Conservation (phyloP, 2,797 vertebrate species). For the Gambusia yucatana region DNA sequence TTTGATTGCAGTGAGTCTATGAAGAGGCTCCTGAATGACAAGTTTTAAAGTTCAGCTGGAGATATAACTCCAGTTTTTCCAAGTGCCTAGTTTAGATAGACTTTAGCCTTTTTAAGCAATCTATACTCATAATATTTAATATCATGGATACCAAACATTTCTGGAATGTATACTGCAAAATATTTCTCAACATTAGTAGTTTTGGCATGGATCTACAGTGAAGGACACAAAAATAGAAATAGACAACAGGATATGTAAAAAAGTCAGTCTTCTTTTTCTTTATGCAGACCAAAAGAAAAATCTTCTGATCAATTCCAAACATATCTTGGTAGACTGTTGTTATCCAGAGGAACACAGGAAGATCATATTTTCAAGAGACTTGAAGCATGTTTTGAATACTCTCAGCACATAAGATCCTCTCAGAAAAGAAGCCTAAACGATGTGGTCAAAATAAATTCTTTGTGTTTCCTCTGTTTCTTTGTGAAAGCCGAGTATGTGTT, state of each 20-base stretch:
- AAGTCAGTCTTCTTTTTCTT: no score
- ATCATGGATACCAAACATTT: background rate
- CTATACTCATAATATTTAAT: background rate
- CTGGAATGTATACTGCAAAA: background rate
- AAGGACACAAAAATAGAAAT: no score
- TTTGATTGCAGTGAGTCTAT: conserved; percentile 8
- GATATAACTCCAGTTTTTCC: background rate
- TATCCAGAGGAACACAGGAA: background rate
- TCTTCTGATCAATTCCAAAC: background rate
- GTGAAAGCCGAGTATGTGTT: conserved; percentile 78
- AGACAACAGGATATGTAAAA: no score
- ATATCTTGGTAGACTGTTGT: background rate
- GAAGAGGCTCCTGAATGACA: conserved; percentile 21
- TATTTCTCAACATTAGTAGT: background rate
- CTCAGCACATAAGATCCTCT: conserved; percentile 15
- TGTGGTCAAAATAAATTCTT: conserved; percentile 36
- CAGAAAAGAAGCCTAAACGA: conserved; percentile 17
- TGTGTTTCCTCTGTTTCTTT: conserved; percentile 60
- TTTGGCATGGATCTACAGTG: no score
- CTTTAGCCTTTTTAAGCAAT: background rate
- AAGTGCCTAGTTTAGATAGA: background rate
- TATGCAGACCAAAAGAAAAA: background rate
- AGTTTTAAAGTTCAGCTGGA: conserved; percentile 38
- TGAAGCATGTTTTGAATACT: conserved; percentile 11
- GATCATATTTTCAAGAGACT: background rate